These are phyloP conservation scores for Oscheius onirici DNA, from an alignment of 2,888 invertebrate species.

Conservation along the genomic window DNA sequence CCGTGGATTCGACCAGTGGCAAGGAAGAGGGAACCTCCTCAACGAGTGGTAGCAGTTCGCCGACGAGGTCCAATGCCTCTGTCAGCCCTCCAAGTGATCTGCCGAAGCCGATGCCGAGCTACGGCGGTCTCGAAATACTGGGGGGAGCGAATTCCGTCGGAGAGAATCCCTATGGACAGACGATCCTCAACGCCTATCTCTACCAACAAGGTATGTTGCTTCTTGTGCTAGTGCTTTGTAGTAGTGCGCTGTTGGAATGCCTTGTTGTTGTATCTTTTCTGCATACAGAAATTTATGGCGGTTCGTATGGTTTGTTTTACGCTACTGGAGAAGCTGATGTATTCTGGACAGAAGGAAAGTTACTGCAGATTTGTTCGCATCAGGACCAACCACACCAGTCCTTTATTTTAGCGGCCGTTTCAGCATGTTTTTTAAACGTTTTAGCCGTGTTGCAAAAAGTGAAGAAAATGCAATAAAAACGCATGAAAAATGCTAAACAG, in stretches of 20 bases:
- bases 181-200: constrained; percentile 43
- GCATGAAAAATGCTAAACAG: no score
- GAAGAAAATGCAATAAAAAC: no score
- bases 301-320: not conserved
- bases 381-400: no score
- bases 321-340: no score
- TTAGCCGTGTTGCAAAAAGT: no score
- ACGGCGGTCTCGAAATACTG: constrained; percentile 25
- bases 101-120: constrained; percentile 49
- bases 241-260: not conserved
- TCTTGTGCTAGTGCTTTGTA: not conserved
- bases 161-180: constrained; percentile 38
- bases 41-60: constrained; percentile 46
- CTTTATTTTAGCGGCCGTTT: no score
- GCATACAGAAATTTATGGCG: not conserved
- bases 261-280: no score
- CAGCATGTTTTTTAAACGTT: no score
- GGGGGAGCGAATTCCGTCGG: constrained; percentile 29
- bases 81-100: constrained; percentile 47
- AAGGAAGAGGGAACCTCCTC: constrained; percentile 45
- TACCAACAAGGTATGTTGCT: constrained; percentile 48
- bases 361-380: no score
- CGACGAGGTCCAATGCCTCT: constrained; percentile 45
- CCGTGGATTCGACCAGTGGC: constrained; percentile 11
- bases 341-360: no score